phyloP scores from a whole-genome alignment of 2,888 invertebrate species.

The Drosophila melanosoma region DNA sequence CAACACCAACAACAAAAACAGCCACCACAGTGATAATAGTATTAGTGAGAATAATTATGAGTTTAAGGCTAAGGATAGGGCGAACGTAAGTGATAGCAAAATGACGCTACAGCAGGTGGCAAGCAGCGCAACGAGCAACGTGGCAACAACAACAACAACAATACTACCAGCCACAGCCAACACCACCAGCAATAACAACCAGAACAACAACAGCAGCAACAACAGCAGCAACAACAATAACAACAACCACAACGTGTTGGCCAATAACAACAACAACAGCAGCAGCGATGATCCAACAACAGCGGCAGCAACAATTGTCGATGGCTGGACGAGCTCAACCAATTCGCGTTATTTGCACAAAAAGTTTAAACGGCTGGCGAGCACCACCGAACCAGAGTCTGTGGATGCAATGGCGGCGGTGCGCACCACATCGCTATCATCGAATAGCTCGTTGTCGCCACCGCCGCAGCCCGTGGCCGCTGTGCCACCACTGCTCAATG shows the following conservation, averaged over 20 bases:
- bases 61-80: conserved; percentile 75
- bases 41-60: conserved; percentile 80
- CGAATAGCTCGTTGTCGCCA: conserved; percentile 75
- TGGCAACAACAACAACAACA: conserved; percentile 33
- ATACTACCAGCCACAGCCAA: conserved; percentile 1
- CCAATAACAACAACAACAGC: conserved; percentile 6
- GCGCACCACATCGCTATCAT: conserved; percentile 80
- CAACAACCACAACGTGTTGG: conserved; percentile 13
- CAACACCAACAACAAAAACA: conserved; percentile 66
- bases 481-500: conserved; percentile 25
- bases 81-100: conserved; percentile 79
- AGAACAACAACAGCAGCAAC: conserved; percentile 2
- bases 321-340: conserved; percentile 85
- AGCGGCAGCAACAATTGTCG: conserved; percentile 47
- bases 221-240: conserved; percentile 1
- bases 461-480: conserved; percentile 51
- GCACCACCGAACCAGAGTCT: conserved; percentile 74
- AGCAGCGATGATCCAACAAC: conserved; percentile 25
- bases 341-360: conserved; percentile 94
- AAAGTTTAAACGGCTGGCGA: conserved; percentile 95
- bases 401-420: conserved; percentile 42
- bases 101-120: conserved; percentile 78
- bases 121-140: conserved; percentile 42
- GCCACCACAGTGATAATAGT: conserved; percentile 80
- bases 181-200: conserved; percentile 24